Percentiles rank a stretch among this genome's conserved stretches.
Conservation (phyloP, 92 coral and sea anemone species). For the Plumapathes pennacea region DNA sequence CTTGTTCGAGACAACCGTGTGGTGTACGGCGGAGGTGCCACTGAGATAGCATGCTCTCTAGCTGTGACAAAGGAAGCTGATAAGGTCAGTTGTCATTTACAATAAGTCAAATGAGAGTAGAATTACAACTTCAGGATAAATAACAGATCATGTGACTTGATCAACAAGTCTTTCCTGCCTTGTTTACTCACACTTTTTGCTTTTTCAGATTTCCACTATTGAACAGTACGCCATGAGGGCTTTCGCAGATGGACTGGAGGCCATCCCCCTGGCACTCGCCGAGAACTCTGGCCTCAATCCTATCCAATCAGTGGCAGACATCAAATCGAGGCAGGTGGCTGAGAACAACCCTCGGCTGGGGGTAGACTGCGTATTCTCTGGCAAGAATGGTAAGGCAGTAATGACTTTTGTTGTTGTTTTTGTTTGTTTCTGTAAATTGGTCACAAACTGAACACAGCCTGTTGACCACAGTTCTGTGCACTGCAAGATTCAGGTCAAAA, state of each 20-base stretch:
- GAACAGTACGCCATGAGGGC: slow-evolving; percentile 99
- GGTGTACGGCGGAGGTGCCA: slow-evolving; percentile 99
- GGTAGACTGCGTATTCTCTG: slow-evolving; percentile 92
- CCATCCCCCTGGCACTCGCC: slow-evolving; percentile 91
- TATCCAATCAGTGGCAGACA: slow-evolving; percentile 92
- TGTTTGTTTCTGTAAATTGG: too few species aligned
- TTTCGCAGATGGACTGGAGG: slow-evolving; percentile 89
- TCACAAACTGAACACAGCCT: too few species aligned
- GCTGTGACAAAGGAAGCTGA: slow-evolving; percentile 92
- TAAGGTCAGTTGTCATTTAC: slow-evolving; percentile 48
- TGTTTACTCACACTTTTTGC: not conserved
- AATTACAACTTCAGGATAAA: too few species aligned
- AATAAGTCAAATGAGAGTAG: too few species aligned
- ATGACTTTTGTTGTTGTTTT: not conserved
- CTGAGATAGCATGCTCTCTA: slow-evolving; percentile 89
- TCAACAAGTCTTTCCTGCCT: too few species aligned
- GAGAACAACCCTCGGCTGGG: slow-evolving; percentile 91
- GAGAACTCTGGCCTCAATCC: slow-evolving; percentile 96
- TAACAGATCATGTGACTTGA: too few species aligned
- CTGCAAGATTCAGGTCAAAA: too few species aligned
- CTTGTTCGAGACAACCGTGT: slow-evolving; percentile 95
- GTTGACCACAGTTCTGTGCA: too few species aligned
- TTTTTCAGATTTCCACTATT: slow-evolving; percentile 74
- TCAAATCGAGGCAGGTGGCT: slow-evolving; percentile 94
- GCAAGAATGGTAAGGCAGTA: slow-evolving; percentile 72